phyloP scores from a whole-genome alignment of 2,797 vertebrate species.

The Melanotaenia trifasciata region DNA sequence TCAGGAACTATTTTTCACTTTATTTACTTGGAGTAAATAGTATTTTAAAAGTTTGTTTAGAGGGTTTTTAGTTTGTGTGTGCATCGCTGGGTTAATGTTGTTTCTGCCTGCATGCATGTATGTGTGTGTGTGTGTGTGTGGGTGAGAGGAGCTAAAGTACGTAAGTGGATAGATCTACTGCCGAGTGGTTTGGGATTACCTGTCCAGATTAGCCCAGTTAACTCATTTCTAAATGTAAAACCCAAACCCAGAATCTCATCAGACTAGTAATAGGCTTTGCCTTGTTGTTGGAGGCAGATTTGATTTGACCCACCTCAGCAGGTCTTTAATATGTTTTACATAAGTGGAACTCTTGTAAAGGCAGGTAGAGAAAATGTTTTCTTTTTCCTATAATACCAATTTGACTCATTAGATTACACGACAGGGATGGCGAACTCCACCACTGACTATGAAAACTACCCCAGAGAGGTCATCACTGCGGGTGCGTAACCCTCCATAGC shows the following conservation, averaged over 20 bases:
- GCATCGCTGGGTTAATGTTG: background rate
- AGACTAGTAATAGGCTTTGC: constrained; percentile 59
- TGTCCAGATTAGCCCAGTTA: constrained; percentile 59
- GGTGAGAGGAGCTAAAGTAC: constrained; percentile 10
- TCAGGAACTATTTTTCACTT: constrained; percentile 28
- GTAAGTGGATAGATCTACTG: constrained; percentile 33
- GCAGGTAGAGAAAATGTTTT: background rate
- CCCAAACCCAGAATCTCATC: constrained; percentile 34
- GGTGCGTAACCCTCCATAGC: too few relatives aligned
- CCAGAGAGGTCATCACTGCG: too few relatives aligned
- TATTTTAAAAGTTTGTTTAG: constrained; percentile 8
- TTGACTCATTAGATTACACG: background rate
- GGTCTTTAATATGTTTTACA: constrained; percentile 34
- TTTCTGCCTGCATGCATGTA: background rate
- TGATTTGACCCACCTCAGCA: constrained; percentile 46
- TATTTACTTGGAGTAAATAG: background rate
- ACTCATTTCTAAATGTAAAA: constrained; percentile 48
- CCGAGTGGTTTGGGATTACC: constrained; percentile 51
- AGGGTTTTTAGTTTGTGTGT: constrained; percentile 9
- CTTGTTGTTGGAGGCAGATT: constrained; percentile 47
- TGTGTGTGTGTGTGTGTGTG: background rate
- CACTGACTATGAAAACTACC: background rate
- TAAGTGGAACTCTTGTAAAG: constrained; percentile 28
- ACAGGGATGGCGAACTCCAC: background rate
- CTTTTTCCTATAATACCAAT: background rate